A percentile compares a stretch with the other conserved stretches of the same genome.
phyloP scores from a whole-genome alignment of 37 sponge, comb jelly and placozoan genomes.

The Diacarnus erythraeanus region DNA sequence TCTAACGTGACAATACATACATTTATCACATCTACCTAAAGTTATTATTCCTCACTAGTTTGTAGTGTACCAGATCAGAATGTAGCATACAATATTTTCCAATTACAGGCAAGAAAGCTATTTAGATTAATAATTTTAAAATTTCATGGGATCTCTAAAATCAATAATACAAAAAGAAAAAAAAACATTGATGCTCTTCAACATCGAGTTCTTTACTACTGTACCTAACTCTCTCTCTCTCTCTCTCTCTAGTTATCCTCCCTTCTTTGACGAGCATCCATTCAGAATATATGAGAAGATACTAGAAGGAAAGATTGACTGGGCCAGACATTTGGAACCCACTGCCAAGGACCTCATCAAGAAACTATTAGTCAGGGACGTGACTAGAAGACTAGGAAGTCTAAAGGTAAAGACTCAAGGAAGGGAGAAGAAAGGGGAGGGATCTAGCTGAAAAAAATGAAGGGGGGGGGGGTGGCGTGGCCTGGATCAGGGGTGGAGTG shows the following conservation, averaged over 20 bases:
- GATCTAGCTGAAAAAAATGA: too few species aligned
- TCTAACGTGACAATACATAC: too few species aligned
- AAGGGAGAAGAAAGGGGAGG: not conserved
- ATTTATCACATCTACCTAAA: too few species aligned
- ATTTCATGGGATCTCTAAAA: too few species aligned
- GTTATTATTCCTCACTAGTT: too few species aligned
- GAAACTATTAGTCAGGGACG: constrained; percentile 73
- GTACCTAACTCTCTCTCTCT: not conserved
- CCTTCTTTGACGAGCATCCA: constrained; percentile 95
- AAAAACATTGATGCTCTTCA: too few species aligned
- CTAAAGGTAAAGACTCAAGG: constrained; percentile 72
- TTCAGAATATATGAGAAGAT: constrained; percentile 96
- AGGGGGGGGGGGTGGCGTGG: not conserved
- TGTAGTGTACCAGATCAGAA: too few species aligned
- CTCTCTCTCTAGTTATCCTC: constrained; percentile 74
- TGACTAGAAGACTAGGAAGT: constrained; percentile 81
- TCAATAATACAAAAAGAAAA: too few species aligned
- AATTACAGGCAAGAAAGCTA: too few species aligned
- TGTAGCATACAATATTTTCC: too few species aligned
- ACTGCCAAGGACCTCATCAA: constrained; percentile 82
- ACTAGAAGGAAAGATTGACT: constrained; percentile 82
- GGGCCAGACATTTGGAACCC: constrained; percentile 69
- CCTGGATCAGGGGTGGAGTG: not conserved
- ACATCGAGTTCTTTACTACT: too few species aligned
- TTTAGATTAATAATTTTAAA: too few species aligned